Percentiles rank a stretch among this genome's conserved stretches.
phyloP scores from a whole-genome alignment of 1,140 invertebrate genomes.

The Bradysia coprophila region DNA sequence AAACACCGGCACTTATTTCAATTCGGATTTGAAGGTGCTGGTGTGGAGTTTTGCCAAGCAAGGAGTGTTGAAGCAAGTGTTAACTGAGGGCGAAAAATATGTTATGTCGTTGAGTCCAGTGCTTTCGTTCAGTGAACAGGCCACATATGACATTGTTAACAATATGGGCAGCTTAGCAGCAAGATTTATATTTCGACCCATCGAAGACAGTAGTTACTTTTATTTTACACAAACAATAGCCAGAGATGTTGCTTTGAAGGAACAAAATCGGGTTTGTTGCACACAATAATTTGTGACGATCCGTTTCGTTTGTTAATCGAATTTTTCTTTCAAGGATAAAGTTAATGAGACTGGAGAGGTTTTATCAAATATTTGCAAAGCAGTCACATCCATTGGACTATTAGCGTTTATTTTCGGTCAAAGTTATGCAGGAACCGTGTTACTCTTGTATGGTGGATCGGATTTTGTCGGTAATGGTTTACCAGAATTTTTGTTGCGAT shows the following conservation, averaged over 20 bases:
- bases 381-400: conserved; percentile 67
- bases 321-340: conserved; percentile 38
- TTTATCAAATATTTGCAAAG: conserved; percentile 59
- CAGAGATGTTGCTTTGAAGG: conserved; percentile 45
- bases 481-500: conserved; percentile 52
- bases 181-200: conserved; percentile 84
- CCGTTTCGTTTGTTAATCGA: no score
- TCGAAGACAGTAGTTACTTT: conserved; percentile 91
- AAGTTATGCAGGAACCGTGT: conserved; percentile 63
- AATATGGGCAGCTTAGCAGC: conserved; percentile 94
- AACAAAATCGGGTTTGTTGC: conserved; percentile 42
- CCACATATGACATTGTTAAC: conserved; percentile 88
- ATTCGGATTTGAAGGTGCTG: conserved; percentile 44
- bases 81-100: conserved; percentile 94
- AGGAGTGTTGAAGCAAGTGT: conserved; percentile 80
- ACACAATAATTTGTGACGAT: no score
- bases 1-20: conserved; percentile 34
- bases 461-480: conserved; percentile 51
- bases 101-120: conserved; percentile 91
- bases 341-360: conserved; percentile 59
- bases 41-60: conserved; percentile 87
- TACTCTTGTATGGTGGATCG: conserved; percentile 77
- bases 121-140: conserved; percentile 82
- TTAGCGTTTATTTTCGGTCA: conserved; percentile 78
- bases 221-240: conserved; percentile 90